phyloP scores from a whole-genome alignment of 2,113 vertebrate genomes.

The Daubentonia madagascariensis region DNA sequence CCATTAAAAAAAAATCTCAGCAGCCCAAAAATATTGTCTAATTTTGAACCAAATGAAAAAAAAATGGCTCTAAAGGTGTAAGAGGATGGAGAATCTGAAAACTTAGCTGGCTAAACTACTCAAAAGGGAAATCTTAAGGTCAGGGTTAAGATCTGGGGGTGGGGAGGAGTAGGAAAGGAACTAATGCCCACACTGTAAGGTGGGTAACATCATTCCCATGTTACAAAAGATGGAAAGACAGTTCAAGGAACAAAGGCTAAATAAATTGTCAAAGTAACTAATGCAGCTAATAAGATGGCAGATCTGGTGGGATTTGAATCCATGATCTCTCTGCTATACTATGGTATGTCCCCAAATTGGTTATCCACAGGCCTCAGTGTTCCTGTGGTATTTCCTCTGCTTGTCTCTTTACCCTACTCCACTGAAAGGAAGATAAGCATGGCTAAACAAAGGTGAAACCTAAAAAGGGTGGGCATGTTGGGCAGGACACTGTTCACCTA shows the following conservation, averaged over 20 bases:
- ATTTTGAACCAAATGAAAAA: neutral
- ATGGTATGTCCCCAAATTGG: neutral
- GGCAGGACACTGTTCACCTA: neutral
- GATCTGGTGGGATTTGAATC: neutral
- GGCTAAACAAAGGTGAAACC: neutral
- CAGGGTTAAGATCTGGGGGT: neutral
- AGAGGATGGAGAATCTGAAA: neutral
- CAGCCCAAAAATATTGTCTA: neutral
- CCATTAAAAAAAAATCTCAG: neutral
- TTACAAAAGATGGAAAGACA: constrained; percentile 30
- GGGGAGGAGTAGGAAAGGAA: neutral
- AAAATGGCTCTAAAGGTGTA: neutral
- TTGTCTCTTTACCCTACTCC: constrained; percentile 8
- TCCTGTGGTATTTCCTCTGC: neutral
- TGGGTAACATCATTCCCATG: neutral
- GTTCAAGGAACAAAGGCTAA: neutral
- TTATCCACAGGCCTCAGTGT: neutral
- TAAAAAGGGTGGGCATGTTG: neutral
- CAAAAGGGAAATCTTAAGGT: neutral
- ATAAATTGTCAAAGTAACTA: neutral
- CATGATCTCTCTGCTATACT: neutral
- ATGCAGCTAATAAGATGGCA: neutral
- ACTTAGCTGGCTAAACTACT: neutral
- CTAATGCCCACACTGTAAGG: neutral
- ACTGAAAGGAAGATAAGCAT: neutral